Evolutionary conservation across 2,888 invertebrate genomes (phyloP).

Genomic region (Hypercompe scribonia): DNA sequence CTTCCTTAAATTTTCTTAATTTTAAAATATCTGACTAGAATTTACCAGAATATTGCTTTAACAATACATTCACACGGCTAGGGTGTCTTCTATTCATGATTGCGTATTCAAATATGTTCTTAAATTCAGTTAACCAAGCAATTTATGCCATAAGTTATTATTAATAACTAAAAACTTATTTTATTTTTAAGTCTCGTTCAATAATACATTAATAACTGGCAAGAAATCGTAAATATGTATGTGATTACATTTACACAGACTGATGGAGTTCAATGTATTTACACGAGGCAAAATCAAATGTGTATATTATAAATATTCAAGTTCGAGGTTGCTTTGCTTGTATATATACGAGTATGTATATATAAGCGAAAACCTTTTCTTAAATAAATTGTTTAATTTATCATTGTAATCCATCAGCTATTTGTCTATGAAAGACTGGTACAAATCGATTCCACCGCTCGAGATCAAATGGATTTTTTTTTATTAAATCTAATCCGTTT

Average conservation of each 20-base stretch:
- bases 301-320: background rate
- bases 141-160: background rate
- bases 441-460: too few species aligned
- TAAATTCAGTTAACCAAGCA: background rate
- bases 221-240: background rate
- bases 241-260: background rate
- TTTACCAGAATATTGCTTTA: too few species aligned
- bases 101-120: background rate
- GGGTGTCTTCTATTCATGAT: background rate
- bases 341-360: too few species aligned
- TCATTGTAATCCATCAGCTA: too few species aligned
- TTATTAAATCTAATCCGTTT: background rate
- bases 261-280: background rate
- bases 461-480: too few species aligned
- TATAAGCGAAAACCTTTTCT: too few species aligned
- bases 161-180: background rate
- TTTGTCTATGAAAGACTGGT: too few species aligned
- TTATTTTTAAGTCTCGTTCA: background rate
- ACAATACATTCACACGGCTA: background rate
- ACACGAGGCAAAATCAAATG: background rate
- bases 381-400: too few species aligned
- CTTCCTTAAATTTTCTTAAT: too few species aligned
- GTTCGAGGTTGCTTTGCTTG: too few species aligned
- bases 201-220: background rate
- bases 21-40: too few species aligned